Conservation (phyloP, 2,888 invertebrate genomes). For the Cybosia mesomella region DNA sequence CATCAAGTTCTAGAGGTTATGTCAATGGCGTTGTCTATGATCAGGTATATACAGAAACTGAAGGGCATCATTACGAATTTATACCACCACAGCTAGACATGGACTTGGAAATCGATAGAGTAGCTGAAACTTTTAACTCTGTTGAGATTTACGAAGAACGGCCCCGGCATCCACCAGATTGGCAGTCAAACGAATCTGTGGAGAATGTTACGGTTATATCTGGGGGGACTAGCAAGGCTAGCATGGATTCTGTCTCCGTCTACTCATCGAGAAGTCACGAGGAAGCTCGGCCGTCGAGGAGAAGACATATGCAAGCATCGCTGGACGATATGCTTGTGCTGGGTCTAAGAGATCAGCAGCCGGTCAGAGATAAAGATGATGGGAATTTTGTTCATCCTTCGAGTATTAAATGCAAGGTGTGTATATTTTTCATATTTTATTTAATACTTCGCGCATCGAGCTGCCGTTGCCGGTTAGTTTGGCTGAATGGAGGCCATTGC, state of each 20-base stretch:
- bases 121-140: constrained; percentile 75
- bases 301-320: constrained; percentile 81
- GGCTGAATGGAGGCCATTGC: not conserved
- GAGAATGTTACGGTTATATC: constrained; percentile 86
- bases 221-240: constrained; percentile 70
- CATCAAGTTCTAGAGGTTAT: constrained; percentile 67
- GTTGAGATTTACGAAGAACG: constrained; percentile 80
- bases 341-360: constrained; percentile 65
- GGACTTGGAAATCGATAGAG: constrained; percentile 71
- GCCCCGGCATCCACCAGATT: constrained; percentile 63
- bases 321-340: constrained; percentile 88
- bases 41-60: constrained; percentile 79
- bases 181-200: constrained; percentile 81
- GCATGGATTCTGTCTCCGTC: constrained; percentile 86
- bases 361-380: constrained; percentile 67
- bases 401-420: constrained; percentile 78
- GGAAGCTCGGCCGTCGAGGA: constrained; percentile 68
- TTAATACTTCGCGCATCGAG: not conserved
- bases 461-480: not conserved
- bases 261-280: constrained; percentile 88
- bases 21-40: constrained; percentile 77
- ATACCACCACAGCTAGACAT: constrained; percentile 68
- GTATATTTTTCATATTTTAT: constrained; percentile 20
- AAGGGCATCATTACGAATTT: constrained; percentile 78
- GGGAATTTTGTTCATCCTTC: constrained; percentile 81